Evolutionary conservation across 2,888 invertebrate species (phyloP).

Genomic region (Volucella inanis): DNA sequence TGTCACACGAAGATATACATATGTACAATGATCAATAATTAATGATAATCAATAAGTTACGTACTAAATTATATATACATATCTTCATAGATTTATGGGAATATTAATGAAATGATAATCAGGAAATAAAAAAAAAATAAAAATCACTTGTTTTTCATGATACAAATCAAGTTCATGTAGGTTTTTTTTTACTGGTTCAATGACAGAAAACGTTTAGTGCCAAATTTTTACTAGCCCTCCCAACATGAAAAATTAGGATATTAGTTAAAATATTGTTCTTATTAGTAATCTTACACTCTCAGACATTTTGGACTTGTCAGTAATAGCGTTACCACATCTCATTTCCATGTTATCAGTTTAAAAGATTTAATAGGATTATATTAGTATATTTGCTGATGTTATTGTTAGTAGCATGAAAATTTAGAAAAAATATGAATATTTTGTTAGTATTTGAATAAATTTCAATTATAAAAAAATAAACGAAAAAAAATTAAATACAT

Average conservation of each 20-base stretch:
- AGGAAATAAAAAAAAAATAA: too few species aligned
- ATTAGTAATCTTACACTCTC: conserved; percentile 56
- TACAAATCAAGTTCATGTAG: conserved; percentile 26
- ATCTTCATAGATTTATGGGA: background rate
- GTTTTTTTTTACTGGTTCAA: background rate
- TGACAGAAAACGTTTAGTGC: background rate
- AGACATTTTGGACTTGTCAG: background rate
- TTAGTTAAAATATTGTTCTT: background rate
- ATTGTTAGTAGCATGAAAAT: conserved; percentile 25
- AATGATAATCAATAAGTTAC: too few species aligned
- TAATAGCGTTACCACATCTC: conserved; percentile 1
- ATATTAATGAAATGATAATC: conserved; percentile 17
- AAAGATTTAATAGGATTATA: conserved; percentile 46
- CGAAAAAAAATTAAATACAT: background rate
- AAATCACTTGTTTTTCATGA: conserved; percentile 7
- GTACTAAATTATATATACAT: background rate
- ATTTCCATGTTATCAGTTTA: conserved; percentile 24
- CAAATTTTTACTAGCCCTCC: conserved; percentile 29
- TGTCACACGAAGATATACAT: background rate
- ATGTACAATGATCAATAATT: too few species aligned
- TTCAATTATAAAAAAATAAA: background rate
- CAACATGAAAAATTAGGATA: conserved; percentile 14
- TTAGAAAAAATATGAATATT: background rate
- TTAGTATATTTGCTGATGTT: conserved; percentile 4
- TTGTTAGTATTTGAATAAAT: background rate